A percentile compares a stretch with the other conserved stretches of the same genome.
Conservation (phyloP, 23 tunicate species). For the Phallusia fumigata region DNA sequence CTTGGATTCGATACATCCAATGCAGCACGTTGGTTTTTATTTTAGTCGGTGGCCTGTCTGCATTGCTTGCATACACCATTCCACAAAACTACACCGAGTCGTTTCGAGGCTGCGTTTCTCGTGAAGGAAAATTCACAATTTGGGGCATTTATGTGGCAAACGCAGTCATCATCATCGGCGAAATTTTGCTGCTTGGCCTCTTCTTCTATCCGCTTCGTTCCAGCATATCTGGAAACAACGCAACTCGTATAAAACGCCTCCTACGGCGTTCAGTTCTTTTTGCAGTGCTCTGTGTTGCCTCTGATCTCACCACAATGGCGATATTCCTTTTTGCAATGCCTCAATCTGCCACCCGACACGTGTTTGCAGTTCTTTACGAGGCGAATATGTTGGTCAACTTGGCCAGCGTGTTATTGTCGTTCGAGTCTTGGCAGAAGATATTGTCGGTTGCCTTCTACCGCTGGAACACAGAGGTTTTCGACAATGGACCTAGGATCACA, state of each 20-base stretch:
- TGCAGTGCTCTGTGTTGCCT: background rate
- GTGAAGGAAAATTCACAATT: background rate
- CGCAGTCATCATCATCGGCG: background rate
- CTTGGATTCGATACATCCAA: background rate
- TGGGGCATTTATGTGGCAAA: background rate
- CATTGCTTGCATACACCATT: background rate
- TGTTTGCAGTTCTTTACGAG: background rate
- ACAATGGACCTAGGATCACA: too few species aligned
- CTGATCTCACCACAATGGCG: background rate
- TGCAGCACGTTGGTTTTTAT: background rate
- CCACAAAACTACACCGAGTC: background rate
- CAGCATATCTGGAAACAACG: background rate
- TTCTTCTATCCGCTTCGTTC: constrained; percentile 10
- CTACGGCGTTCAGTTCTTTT: background rate
- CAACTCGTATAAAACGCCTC: background rate
- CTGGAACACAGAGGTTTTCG: too few species aligned
- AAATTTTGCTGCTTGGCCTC: background rate
- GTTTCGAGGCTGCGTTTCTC: background rate
- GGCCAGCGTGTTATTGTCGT: background rate
- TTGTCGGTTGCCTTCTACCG: too few species aligned
- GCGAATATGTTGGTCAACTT: background rate
- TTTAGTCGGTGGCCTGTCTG: background rate
- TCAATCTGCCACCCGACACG: background rate
- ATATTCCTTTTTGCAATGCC: background rate
- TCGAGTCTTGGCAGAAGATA: constrained; percentile 11